These are phyloP conservation scores for Tonatia bakeri DNA, from an alignment of 2,113 vertebrate genomes.

Conservation along the genomic window DNA sequence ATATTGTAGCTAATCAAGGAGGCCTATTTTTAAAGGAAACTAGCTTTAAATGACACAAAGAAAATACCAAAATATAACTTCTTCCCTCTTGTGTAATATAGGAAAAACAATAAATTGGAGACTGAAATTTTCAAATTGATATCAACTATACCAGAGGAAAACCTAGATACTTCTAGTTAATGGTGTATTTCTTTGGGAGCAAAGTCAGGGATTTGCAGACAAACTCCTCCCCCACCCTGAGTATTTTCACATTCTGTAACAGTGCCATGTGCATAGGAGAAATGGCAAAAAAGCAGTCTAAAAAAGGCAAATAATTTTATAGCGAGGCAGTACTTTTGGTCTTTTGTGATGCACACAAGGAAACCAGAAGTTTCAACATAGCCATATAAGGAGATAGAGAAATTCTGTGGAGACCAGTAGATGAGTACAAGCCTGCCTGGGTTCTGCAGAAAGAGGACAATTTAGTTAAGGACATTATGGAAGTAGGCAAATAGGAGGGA, in stretches of 20 bases:
- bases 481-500: neutral
- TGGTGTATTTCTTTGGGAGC: neutral
- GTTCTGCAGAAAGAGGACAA: neutral
- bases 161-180: neutral
- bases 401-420: neutral
- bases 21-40: neutral
- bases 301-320: neutral
- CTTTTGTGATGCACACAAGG: neutral
- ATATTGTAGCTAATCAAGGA: neutral
- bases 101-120: neutral
- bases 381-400: neutral
- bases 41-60: neutral
- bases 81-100: neutral
- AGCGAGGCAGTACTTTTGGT: neutral
- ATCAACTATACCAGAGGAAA: neutral
- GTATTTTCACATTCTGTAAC: neutral
- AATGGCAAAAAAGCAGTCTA: neutral
- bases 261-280: neutral
- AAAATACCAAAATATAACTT: neutral
- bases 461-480: neutral
- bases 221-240: neutral
- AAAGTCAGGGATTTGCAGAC: neutral
- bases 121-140: neutral
- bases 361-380: neutral
- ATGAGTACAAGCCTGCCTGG: neutral